Percentiles rank a stretch among this genome's conserved stretches.
phyloP scores from a whole-genome alignment of 2,113 vertebrate genomes.

The Rhipidura dahli region DNA sequence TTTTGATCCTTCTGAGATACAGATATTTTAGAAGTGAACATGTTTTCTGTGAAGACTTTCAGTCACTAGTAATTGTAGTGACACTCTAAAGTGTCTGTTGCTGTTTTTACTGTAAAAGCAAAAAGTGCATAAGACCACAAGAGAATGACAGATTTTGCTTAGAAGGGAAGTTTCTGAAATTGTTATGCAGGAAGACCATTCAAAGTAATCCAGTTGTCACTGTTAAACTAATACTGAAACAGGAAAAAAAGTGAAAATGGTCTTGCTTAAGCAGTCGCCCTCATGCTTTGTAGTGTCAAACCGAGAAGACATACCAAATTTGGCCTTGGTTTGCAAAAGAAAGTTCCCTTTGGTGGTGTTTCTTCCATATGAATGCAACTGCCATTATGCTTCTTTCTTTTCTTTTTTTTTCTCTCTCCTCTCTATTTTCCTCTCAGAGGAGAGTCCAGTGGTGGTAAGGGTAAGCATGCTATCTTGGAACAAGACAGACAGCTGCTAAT shows the following conservation, averaged over 20 bases:
- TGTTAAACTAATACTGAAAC: background rate
- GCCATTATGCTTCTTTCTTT: background rate
- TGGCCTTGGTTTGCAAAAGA: background rate
- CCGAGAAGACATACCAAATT: background rate
- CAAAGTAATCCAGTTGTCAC: background rate
- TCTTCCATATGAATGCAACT: background rate
- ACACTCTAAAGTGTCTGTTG: background rate
- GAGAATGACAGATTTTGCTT: background rate
- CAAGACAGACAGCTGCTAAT: background rate
- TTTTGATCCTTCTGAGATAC: background rate
- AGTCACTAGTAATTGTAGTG: background rate
- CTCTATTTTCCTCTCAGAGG: background rate
- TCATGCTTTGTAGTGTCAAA: background rate
- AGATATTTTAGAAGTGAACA: background rate
- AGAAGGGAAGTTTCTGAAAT: background rate
- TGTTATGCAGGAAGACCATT: background rate
- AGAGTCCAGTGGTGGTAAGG: background rate
- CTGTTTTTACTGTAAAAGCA: background rate
- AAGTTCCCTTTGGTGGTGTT: background rate
- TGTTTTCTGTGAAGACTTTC: background rate
- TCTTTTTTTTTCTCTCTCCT: accelerated
- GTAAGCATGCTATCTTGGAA: background rate
- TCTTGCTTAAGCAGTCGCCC: background rate
- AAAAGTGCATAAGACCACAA: background rate
- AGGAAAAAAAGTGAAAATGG: background rate